Conservation (phyloP, 2,797 vertebrate genomes). For the Takifugu rubripes region DNA sequence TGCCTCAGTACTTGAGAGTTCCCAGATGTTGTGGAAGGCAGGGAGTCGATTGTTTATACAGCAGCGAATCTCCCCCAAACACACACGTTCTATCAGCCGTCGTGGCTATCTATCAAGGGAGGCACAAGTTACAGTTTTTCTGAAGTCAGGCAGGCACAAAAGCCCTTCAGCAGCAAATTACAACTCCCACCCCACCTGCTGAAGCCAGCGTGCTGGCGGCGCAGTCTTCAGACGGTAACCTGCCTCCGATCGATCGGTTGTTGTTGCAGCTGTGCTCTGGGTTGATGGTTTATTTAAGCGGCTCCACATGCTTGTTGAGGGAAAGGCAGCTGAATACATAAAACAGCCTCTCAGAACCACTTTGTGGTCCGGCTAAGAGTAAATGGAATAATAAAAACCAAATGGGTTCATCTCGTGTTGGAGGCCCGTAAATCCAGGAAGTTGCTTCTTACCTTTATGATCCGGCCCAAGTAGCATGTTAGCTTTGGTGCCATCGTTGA, state of each 20-base stretch:
- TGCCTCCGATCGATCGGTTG: slow-evolving; percentile 95
- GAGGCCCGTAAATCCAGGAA: slow-evolving; percentile 91
- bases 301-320: slow-evolving; percentile 98
- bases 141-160: slow-evolving; percentile 81
- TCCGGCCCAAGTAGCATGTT: slow-evolving; percentile 72
- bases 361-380: slow-evolving; percentile 97
- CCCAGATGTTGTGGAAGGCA: slow-evolving; percentile 83
- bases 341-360: slow-evolving; percentile 98
- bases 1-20: slow-evolving; percentile 78
- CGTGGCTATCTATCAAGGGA: slow-evolving; percentile 80
- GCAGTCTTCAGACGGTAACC: slow-evolving; percentile 87
- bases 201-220: slow-evolving; percentile 83
- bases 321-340: slow-evolving; percentile 99
- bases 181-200: slow-evolving; percentile 93
- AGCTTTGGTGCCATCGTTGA: slow-evolving; percentile 63
- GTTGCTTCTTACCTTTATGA: slow-evolving; percentile 88
- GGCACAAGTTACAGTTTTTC: slow-evolving; percentile 82
- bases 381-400: slow-evolving; percentile 99
- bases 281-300: slow-evolving; percentile 98
- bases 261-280: slow-evolving; percentile 96
- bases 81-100: slow-evolving; percentile 79
- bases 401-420: slow-evolving; percentile 99
- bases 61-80: slow-evolving; percentile 81
- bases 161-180: slow-evolving; percentile 83
- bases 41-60: slow-evolving; percentile 86